These are phyloP conservation scores for Drosophila pseudoobscura DNA, from an alignment of 1,140 invertebrate species.

Conservation along the genomic window DNA sequence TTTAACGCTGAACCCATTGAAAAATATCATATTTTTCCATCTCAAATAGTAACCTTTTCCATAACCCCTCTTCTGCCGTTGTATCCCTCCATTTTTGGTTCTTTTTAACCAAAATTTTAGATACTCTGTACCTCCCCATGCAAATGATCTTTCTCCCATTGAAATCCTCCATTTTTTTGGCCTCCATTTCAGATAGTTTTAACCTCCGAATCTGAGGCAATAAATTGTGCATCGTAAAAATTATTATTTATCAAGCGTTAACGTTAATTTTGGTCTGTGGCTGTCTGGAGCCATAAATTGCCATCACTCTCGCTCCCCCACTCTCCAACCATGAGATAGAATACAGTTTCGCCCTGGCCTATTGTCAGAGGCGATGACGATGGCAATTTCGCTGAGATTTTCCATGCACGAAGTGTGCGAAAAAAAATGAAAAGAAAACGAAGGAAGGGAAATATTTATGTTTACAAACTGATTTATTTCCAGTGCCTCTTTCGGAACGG, in stretches of 20 bases:
- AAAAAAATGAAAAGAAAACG: slow-evolving; percentile 18
- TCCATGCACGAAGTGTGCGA: slow-evolving; percentile 56
- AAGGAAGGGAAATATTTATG: slow-evolving; percentile 53
- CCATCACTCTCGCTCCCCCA: background rate
- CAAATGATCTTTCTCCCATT: background rate
- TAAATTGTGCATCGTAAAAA: slow-evolving; percentile 54
- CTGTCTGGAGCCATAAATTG: slow-evolving; percentile 60
- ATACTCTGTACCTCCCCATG: too few relatives aligned
- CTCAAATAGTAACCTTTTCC: too few relatives aligned
- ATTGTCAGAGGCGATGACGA: slow-evolving; percentile 38
- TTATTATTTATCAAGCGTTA: slow-evolving; percentile 69
- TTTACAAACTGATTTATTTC: slow-evolving; percentile 75
- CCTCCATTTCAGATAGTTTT: slow-evolving; percentile 27
- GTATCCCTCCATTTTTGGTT: too few relatives aligned
- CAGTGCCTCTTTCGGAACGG: slow-evolving; percentile 4
- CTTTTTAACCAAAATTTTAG: too few relatives aligned
- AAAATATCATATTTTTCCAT: too few relatives aligned
- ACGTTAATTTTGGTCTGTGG: slow-evolving; percentile 38
- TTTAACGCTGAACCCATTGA: too few relatives aligned
- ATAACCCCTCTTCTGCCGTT: too few relatives aligned
- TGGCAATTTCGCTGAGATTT: slow-evolving; percentile 35
- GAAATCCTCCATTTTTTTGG: slow-evolving; percentile 18
- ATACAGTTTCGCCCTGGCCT: slow-evolving; percentile 30
- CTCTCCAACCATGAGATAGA: slow-evolving; percentile 29
- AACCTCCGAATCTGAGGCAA: slow-evolving; percentile 46